Evolutionary conservation across 2,888 invertebrate genomes (phyloP).

Genomic region (Melinaea menophilus): DNA sequence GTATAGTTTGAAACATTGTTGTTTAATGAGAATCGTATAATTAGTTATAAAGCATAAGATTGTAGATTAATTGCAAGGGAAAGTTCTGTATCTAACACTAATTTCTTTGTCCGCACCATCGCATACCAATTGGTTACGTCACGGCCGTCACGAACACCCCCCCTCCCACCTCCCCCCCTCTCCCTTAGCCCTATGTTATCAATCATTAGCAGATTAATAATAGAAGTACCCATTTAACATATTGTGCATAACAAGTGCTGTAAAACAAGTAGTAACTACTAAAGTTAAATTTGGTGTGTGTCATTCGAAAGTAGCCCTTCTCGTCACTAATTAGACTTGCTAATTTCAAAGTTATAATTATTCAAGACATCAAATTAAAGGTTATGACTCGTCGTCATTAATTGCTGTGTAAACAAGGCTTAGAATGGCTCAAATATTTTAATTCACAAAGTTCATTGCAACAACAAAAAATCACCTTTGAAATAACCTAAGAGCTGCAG

Average conservation of each 20-base stretch:
- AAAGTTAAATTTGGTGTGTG: not conserved
- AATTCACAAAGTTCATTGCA: slow-evolving; percentile 1
- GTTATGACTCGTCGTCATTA: not conserved
- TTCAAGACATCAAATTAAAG: slow-evolving; percentile 1
- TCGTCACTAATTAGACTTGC: slow-evolving; percentile 17
- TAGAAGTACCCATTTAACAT: slow-evolving; percentile 27
- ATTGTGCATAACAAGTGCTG: slow-evolving; percentile 2
- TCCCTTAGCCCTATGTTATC: slow-evolving; percentile 42
- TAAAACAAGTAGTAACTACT: slow-evolving; percentile 13
- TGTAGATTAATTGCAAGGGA: slow-evolving; percentile 26
- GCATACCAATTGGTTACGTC: slow-evolving; percentile 69
- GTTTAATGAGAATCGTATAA: not conserved
- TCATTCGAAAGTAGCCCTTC: slow-evolving; percentile 15
- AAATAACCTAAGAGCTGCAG: slow-evolving; percentile 21
- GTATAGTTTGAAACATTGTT: not conserved
- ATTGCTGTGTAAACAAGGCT: not conserved
- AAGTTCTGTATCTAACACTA: slow-evolving; percentile 33
- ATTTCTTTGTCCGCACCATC: slow-evolving; percentile 56
- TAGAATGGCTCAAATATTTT: not conserved
- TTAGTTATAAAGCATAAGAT: slow-evolving; percentile 11
- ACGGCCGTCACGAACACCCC: slow-evolving; percentile 49
- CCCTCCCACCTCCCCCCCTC: slow-evolving; percentile 30
- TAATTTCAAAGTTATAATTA: not conserved
- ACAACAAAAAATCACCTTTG: slow-evolving; percentile 5
- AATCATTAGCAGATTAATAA: slow-evolving; percentile 55